Evolutionary conservation across 2,888 invertebrate genomes (phyloP).

Genomic region (Marronus borbonicus): DNA sequence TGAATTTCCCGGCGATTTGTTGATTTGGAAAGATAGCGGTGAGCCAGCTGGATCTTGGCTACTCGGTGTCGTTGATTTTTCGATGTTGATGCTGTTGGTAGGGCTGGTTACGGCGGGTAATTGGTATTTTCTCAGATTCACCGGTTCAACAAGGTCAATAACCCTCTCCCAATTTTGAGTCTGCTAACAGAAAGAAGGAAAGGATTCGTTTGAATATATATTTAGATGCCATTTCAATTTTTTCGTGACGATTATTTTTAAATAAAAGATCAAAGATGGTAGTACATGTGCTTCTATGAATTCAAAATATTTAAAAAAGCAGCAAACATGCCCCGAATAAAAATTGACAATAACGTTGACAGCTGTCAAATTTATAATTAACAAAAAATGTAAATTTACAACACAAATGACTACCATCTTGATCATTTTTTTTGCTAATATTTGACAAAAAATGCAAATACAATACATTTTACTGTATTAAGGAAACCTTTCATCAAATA

Average conservation of each 20-base stretch:
- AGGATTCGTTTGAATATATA: conserved; percentile 69
- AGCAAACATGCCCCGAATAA: neutral
- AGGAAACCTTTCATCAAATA: conserved; percentile 27
- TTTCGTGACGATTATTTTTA: neutral
- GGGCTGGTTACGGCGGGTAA: conserved; percentile 22
- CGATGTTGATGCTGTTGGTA: conserved; percentile 4
- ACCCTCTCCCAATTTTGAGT: conserved; percentile 72
- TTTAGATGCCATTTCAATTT: conserved; percentile 51
- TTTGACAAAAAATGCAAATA: neutral
- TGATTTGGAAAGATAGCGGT: no score
- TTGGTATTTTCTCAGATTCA: conserved; percentile 49
- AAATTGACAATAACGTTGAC: conserved; percentile 28
- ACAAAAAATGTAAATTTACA: neutral
- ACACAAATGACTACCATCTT: conserved; percentile 30
- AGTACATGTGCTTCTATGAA: neutral
- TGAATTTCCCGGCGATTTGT: no score
- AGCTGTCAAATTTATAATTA: conserved; percentile 33
- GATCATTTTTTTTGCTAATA: conserved; percentile 9
- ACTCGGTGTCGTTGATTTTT: neutral
- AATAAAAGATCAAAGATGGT: conserved; percentile 37
- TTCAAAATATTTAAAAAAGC: conserved; percentile 4
- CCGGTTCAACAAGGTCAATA: conserved; percentile 68
- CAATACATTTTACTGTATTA: no score
- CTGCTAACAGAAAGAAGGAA: conserved; percentile 81
- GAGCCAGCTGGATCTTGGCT: neutral